Base-by-base conservation (phyloP, 2,888 invertebrate species). In the Eristalis arbustorum region DNA sequence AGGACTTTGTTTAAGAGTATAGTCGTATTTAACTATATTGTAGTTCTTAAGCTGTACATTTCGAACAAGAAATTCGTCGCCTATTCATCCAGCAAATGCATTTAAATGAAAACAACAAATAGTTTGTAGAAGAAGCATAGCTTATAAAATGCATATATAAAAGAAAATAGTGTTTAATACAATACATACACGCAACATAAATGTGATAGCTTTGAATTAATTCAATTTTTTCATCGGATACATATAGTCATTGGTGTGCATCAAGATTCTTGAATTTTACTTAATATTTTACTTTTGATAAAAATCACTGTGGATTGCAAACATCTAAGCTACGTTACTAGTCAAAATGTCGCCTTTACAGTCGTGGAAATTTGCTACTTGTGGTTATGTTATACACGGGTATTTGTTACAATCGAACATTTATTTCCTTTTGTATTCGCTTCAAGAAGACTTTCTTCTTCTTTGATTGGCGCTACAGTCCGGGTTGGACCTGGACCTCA, bases 51-150 rank as follows among this genome's bases (percentile, higher is more conserved):
- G 82, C 18, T 87, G 85, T 87, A 82, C 74, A 85, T 77, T 85
- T 63, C 49, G 23, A 49, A 59, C 4, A 75, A 77, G 67, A 62
- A 31, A 74, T 49, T 68, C 63, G 78, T 83, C 79, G 69, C 63
- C 42, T 72, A 68, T 56, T 81, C 81, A 87, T 87, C 88, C 88
- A 88, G 88, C 74, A 79, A 87, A 76, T 88, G 88, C 88, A 88
- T 88, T 88, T 88, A 88, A 75, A 80, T 66, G 22, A 66, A 61
- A 10, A 42, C n/a, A 25, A 4, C n/a, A 88, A 80, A 63, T 76
- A 57, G 64, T 57, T 72, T 77, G 62, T 72, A 57, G 11, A 8
- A 23, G 11, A 57, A 23, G 57, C 2, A 18, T 57, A 71, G 62
- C 68, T 68, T 68, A 18, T 64, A 18, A 18, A 49, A 18, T 2